These are phyloP conservation scores for Haliaeetus leucogaster DNA, from an alignment of 2,113 vertebrate species.

Conservation along the genomic window DNA sequence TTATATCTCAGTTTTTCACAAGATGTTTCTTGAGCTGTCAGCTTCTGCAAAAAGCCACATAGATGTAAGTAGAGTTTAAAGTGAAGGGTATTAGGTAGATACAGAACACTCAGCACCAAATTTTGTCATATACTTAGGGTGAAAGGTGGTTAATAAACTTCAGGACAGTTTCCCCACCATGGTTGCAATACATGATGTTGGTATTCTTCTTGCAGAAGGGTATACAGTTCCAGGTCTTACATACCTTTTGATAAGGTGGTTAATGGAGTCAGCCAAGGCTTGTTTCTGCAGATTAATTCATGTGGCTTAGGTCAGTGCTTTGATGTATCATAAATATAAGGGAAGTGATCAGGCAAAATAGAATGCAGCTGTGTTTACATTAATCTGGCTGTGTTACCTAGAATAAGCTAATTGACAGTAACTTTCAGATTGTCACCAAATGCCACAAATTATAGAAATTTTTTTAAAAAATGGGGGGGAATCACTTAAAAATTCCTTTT, in stretches of 20 bases:
- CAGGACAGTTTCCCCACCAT: not conserved
- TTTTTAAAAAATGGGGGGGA: not conserved
- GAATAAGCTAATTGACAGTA: not conserved
- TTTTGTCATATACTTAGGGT: not conserved
- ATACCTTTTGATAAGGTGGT: not conserved
- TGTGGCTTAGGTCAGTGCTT: not conserved
- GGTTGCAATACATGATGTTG: not conserved
- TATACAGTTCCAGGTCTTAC: not conserved
- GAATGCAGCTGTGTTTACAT: not conserved
- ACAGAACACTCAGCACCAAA: not conserved
- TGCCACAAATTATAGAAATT: not conserved
- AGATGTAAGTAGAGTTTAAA: not conserved
- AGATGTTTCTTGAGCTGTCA: not conserved
- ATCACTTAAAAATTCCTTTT: not conserved
- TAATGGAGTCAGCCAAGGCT: not conserved
- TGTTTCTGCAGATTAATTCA: not conserved
- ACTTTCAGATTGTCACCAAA: not conserved
- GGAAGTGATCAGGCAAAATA: not conserved
- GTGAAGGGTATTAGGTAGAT: not conserved
- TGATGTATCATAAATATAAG: not conserved
- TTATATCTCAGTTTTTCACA: not conserved
- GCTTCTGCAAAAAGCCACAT: not conserved
- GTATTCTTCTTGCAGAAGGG: not conserved
- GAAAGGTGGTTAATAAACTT: not conserved
- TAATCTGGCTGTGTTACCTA: not conserved